Evolutionary conservation across 1,140 invertebrate species (phyloP).

Genomic region (Spodoptera frugiperda): DNA sequence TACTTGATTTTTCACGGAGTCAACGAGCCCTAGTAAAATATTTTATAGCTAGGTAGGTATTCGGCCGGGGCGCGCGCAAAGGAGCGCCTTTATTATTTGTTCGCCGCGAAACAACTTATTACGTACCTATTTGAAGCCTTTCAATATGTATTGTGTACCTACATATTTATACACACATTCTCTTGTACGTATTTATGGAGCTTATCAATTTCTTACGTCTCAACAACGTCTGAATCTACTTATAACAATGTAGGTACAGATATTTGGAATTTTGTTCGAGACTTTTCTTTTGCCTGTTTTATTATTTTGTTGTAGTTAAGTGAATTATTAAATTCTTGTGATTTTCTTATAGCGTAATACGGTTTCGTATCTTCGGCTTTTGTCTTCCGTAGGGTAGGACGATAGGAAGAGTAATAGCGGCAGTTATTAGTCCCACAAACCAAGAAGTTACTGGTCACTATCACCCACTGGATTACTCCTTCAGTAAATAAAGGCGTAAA

Average conservation of each 20-base stretch:
- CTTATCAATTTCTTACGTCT: background rate
- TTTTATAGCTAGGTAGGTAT: constrained; percentile 5
- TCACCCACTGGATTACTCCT: too few relatives aligned
- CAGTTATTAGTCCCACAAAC: too few relatives aligned
- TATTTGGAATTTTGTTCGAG: too few relatives aligned
- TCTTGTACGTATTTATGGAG: background rate
- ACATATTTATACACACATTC: constrained; percentile 19
- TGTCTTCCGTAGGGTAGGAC: background rate
- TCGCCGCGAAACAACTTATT: constrained; percentile 19
- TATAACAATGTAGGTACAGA: too few relatives aligned
- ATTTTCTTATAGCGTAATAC: background rate
- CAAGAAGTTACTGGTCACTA: too few relatives aligned
- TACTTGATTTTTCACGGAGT: constrained; percentile 30
- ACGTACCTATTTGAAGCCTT: constrained; percentile 7
- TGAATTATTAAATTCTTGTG: too few relatives aligned
- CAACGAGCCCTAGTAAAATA: constrained; percentile 25
- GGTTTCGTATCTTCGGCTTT: background rate
- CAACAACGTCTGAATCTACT: too few relatives aligned
- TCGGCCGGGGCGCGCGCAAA: background rate
- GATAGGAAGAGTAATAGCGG: too few relatives aligned
- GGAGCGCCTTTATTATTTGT: constrained; percentile 21
- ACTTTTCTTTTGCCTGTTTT: too few relatives aligned
- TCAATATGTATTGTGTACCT: constrained; percentile 4
- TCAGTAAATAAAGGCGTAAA: background rate
- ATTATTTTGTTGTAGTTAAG: too few relatives aligned